A percentile compares a stretch with the other conserved stretches of the same genome.
Evolutionary conservation across 2,113 vertebrate species (phyloP).

Genomic region (Protomyctophum bolini): DNA sequence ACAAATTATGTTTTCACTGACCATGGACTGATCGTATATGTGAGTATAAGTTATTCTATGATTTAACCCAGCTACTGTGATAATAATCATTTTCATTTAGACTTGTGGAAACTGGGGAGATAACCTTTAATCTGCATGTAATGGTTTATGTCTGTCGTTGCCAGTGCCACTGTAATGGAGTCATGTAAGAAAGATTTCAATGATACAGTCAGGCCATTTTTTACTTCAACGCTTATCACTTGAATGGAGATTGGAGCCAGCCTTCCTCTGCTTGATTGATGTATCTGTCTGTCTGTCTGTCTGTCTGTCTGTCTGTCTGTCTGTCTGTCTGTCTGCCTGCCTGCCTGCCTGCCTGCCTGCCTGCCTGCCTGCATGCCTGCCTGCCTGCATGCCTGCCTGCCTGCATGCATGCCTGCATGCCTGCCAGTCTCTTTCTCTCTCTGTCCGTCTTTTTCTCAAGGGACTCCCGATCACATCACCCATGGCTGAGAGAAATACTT

Average conservation of each 20-base stretch:
- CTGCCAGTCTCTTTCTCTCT: conserved; percentile 6
- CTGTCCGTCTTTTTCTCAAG: too few relatives aligned
- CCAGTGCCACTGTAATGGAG: neutral
- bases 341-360: neutral
- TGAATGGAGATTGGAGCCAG: neutral
- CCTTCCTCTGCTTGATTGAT: conserved; percentile 2
- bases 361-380: neutral
- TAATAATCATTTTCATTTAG: neutral
- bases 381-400: neutral
- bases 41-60: neutral
- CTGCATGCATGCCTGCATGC: too few relatives aligned
- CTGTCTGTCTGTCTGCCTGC: too few relatives aligned
- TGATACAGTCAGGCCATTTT: too few relatives aligned
- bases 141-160: neutral
- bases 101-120: neutral
- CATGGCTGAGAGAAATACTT: conserved; percentile 42
- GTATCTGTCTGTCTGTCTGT: neutral
- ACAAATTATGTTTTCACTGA: neutral
- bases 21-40: neutral
- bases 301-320: neutral
- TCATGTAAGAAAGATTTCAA: too few relatives aligned
- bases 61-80: neutral
- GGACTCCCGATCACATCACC: too few relatives aligned
- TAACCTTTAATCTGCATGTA: neutral
- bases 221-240: too few relatives aligned